Percentiles rank a stretch among this genome's conserved stretches.
Evolutionary conservation across 53 echinoderm and acorn worm genomes (phyloP).

Genomic region (Stichopus horrens): DNA sequence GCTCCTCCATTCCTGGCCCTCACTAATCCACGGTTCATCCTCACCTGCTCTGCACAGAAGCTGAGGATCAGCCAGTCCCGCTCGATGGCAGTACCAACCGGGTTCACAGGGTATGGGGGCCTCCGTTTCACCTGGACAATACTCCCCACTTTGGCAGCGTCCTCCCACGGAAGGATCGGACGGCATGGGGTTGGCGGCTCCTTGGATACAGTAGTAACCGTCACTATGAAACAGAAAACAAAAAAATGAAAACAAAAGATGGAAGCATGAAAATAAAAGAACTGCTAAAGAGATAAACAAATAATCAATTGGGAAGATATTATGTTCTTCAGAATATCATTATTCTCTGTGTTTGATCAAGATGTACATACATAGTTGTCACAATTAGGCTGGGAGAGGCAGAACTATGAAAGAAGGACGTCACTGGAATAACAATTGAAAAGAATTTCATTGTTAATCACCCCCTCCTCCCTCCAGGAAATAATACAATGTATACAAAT

Average conservation of each 20-base stretch:
- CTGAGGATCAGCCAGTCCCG: constrained; percentile 74
- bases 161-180: constrained; percentile 81
- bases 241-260: background rate
- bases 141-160: constrained; percentile 74
- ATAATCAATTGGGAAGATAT: too few species aligned
- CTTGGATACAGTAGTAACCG: constrained; percentile 90
- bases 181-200: constrained; percentile 82
- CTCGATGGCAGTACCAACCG: constrained; percentile 86
- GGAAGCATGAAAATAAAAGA: background rate
- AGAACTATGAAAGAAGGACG: too few species aligned
- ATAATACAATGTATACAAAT: too few species aligned
- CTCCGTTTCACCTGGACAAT: constrained; percentile 83
- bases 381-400: too few species aligned
- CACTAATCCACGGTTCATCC: background rate
- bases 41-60: constrained; percentile 79
- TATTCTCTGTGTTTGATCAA: too few species aligned
- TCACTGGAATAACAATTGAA: too few species aligned
- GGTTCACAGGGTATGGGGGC: constrained; percentile 81
- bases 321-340: too few species aligned
- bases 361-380: too few species aligned
- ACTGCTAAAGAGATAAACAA: background rate
- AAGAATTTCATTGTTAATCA: too few species aligned
- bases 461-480: too few species aligned
- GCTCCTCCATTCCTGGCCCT: too few species aligned
- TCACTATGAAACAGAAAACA: constrained; percentile 61